Evolutionary conservation across 2,888 invertebrate species (phyloP).

Genomic region (Aspidiotus destructor): DNA sequence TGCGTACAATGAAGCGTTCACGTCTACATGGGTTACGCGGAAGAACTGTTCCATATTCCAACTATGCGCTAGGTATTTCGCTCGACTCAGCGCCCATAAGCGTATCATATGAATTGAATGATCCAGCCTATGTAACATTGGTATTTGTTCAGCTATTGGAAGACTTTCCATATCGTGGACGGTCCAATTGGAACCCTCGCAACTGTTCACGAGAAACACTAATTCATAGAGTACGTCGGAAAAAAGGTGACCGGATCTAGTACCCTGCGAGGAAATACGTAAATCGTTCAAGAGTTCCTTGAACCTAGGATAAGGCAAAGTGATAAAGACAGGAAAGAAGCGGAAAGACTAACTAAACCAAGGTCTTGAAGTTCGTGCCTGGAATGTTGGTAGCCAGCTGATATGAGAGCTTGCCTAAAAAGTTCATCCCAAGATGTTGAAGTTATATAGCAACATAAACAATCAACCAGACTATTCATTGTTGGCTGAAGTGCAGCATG

Average conservation of each 20-base stretch:
- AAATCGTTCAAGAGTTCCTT: background rate
- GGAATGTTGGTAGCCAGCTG: constrained; percentile 42
- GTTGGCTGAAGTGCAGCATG: constrained; percentile 61
- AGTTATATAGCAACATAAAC: constrained; percentile 65
- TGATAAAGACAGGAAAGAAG: background rate
- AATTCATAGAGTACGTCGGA: constrained; percentile 58
- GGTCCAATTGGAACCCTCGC: constrained; percentile 61
- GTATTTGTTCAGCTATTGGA: constrained; percentile 73
- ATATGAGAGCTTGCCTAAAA: constrained; percentile 48
- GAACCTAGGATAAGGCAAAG: background rate
- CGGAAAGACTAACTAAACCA: constrained; percentile 35
- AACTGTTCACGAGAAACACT: constrained; percentile 62
- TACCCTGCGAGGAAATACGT: constrained; percentile 44
- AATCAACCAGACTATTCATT: constrained; percentile 63
- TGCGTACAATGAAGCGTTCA: constrained; percentile 42
- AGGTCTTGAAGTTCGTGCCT: constrained; percentile 36
- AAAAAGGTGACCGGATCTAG: constrained; percentile 52
- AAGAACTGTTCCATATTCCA: constrained; percentile 72
- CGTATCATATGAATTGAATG: constrained; percentile 60
- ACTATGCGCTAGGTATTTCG: constrained; percentile 58
- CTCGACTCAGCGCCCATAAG: constrained; percentile 64
- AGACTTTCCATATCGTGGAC: constrained; percentile 52
- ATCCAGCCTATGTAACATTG: constrained; percentile 58
- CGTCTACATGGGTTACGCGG: constrained; percentile 42
- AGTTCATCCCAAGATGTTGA: constrained; percentile 72